Evolutionary conservation across 2,888 invertebrate genomes (phyloP), one percentile per base, ranked within the genome.

Genomic region (Fissipunctia ypsillon): DNA sequence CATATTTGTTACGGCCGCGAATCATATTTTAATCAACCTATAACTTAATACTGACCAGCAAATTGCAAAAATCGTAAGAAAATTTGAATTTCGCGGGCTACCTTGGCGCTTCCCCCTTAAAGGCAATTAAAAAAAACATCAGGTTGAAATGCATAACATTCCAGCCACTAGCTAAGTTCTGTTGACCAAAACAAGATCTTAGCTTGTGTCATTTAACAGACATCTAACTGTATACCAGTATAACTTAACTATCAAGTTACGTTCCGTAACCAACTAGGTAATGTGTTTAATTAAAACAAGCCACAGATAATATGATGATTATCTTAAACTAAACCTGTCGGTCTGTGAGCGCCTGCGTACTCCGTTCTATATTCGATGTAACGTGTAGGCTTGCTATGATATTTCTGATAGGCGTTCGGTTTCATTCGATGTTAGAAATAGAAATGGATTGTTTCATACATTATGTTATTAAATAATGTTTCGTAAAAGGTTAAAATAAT

Each of bases 401-500:
- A 73, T 76, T 84, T 85, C 38, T 60, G 70, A 72, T 68, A 85
- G 87, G 86, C 86, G 70, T 64, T 76, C 41, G 16, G 52, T 73
- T 69, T 63, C 31, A 35, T 63, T 38, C 7, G 0, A 73, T 45
- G 60, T 57, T 78, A 10, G 28, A 2, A 31, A 28, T 41, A 25
- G 16, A 28, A 76, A 61, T 52, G 2, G 35, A n/a, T 25, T 38
- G 45, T 19, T 38, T n/a, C 6, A 19, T 31, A 22, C 4, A 59
- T 5, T 1, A 43, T 4, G n/a, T 50, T 63, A 54, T 45, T 22
- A 35, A 59, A 25, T 22, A n/a, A 19, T 59, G 48, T 54, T 31
- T 25, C 25, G 5, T 19, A 14, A 31, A 12, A 16, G 10, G 25
- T 41, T 2, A 19, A 0, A 1, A n/a, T 0, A n/a, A n/a, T 22